These are phyloP conservation scores for Atethmia centrago DNA, from an alignment of 2,888 invertebrate genomes.

Conservation along the genomic window DNA sequence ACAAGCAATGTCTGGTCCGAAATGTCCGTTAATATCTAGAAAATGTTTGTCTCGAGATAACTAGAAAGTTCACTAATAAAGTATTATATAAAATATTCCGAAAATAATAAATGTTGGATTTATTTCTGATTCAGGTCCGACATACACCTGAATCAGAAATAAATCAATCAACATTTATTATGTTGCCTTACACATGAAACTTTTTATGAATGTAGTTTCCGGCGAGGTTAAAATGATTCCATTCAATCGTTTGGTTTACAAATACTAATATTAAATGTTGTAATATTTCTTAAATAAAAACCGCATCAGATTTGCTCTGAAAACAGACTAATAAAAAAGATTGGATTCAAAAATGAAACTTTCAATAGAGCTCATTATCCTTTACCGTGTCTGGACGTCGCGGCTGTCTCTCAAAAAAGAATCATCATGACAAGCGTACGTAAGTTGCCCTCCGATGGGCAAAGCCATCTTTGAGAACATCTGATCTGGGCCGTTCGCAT, in stretches of 20 bases:
- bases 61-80: not conserved
- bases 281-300: not conserved
- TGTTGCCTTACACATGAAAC: conserved; percentile 15
- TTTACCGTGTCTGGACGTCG: not conserved
- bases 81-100: not conserved
- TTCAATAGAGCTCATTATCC: not conserved
- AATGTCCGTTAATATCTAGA: not conserved
- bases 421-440: no score
- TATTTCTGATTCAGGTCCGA: conserved; percentile 30
- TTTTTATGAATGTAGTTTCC: conserved; percentile 33
- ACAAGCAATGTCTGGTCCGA: not conserved
- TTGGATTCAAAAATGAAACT: not conserved
- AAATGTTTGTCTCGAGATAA: not conserved
- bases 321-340: not conserved
- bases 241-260: conserved; percentile 35
- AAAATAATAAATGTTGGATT: conserved; percentile 12
- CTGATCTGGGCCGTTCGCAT: not conserved
- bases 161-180: no score
- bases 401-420: not conserved
- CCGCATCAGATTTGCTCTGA: not conserved
- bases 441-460: not conserved
- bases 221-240: conserved; percentile 6
- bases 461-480: not conserved
- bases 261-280: conserved; percentile 11
- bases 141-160: no score